Base-by-base conservation (phyloP, 2,113 vertebrate genomes). In the Entomyzon cyanotis region DNA sequence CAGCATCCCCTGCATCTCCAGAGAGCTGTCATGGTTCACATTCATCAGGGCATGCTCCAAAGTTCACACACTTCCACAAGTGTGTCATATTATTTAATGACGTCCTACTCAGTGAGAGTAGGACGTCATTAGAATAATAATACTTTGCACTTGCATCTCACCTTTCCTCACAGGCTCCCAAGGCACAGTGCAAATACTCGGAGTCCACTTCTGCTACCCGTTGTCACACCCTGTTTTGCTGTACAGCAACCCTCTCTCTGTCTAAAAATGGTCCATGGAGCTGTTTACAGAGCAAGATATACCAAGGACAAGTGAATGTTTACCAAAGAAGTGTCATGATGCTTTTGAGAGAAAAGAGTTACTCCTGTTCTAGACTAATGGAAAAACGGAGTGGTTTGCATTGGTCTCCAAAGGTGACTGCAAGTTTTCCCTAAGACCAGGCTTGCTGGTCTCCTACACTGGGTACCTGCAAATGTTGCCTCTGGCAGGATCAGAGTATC, bases 41-140 rank as follows among this genome's bases (percentile, higher is more conserved):
- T 96, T 96, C 95, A 91, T 96, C 96, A 96, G 85, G 77, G 92
- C 70, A 65, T 35, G 71, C 96, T 97, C 95, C 78, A 95, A 95
- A 97, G 92, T 91, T 97, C 95, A 89, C 92, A 97, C 87, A 79
- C 85, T 96, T 96, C 96, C 94, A 95, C 92, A 93, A 97, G 95
- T n/a, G n/a, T n/a, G n/a, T n/a, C n/a, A n/a, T n/a, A n/a, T n/a
- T n/a, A n/a, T n/a, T n/a, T n/a, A n/a, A n/a, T n/a, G n/a, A n/a
- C n/a, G 95, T 94, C 94, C 69, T 70, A 67, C 89, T 89, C 92
- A 94, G 59, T 1, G 6, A 94, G 95, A 93, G 92, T 28, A 2
- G 0, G 42, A 90, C 52, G 0, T 92, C 92, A 87, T 95, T 89
- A 92, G 92, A 96, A 96, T 96, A 93, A 93, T 92, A 95, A 94